phyloP scores from a whole-genome alignment of 2,888 invertebrate genomes.

The Idaea straminata region DNA sequence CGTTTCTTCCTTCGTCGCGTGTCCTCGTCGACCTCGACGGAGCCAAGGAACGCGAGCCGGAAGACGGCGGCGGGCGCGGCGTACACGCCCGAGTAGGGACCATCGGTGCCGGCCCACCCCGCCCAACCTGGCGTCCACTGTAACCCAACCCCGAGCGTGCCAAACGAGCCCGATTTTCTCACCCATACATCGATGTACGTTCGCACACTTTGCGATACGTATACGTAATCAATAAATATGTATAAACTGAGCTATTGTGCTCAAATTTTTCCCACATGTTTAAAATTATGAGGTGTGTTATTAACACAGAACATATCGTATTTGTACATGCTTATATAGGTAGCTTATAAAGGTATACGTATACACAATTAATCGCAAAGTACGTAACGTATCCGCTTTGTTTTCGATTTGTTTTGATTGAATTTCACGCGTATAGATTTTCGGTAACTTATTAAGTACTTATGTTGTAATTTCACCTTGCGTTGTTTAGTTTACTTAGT shows the following conservation, averaged over 20 bases:
- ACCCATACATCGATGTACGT: background rate
- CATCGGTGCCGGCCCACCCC: conserved; percentile 62
- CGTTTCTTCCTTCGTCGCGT: conserved; percentile 86
- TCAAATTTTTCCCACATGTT: background rate
- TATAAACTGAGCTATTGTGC: background rate
- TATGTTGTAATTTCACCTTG: background rate
- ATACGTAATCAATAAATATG: background rate
- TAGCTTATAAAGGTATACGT: too few species aligned
- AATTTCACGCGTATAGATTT: conserved; percentile 9
- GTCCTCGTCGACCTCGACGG: conserved; percentile 92
- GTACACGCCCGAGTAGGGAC: conserved; percentile 75
- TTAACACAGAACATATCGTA: background rate
- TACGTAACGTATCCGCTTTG: conserved; percentile 50
- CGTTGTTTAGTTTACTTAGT: background rate
- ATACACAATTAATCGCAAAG: background rate
- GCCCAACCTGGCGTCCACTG: conserved; percentile 45
- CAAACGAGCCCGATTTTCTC: background rate
- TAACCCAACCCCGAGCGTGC: conserved; percentile 16
- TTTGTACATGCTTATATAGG: background rate
- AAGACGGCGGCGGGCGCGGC: conserved; percentile 86
- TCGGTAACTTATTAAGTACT: background rate
- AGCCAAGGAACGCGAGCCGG: conserved; percentile 90
- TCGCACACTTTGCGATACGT: background rate
- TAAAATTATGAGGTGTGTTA: too few species aligned
- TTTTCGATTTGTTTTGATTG: conserved; percentile 54